Conservation (phyloP, 2,113 vertebrate species). For the Pongo abelii region DNA sequence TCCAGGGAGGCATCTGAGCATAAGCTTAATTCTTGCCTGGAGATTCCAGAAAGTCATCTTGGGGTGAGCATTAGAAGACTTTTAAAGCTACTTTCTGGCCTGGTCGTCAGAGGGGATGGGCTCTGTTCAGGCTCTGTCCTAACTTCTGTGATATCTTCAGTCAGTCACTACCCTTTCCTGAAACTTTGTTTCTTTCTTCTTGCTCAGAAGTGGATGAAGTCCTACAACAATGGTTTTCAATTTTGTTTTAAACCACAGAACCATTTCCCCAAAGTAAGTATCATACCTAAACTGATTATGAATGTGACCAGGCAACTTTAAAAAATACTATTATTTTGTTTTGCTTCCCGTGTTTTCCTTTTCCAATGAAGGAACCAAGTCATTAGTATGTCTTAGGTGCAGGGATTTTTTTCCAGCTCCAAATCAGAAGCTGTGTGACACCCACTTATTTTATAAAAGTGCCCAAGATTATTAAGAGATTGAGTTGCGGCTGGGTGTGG, state of each 20-base stretch:
- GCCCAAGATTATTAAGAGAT: no score
- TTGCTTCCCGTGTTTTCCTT: not conserved
- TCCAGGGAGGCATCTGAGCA: not conserved
- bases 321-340: not conserved
- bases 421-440: not conserved
- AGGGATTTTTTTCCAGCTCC: not conserved
- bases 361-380: not conserved
- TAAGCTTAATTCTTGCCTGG: not conserved
- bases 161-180: not conserved
- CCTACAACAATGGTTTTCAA: not conserved
- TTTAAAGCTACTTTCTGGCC: not conserved
- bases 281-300: not conserved
- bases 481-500: not conserved
- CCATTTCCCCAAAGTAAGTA: not conserved
- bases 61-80: not conserved
- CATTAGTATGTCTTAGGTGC: not conserved
- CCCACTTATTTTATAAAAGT: not conserved
- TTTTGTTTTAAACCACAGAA: not conserved
- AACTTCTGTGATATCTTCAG: fast-evolving
- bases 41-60: not conserved
- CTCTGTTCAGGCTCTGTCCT: not conserved
- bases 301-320: not conserved
- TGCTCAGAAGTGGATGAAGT: not conserved
- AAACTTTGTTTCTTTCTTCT: not conserved
- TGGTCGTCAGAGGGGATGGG: not conserved